Base-by-base conservation (phyloP, 2,797 vertebrate species). In the Alca torda region DNA sequence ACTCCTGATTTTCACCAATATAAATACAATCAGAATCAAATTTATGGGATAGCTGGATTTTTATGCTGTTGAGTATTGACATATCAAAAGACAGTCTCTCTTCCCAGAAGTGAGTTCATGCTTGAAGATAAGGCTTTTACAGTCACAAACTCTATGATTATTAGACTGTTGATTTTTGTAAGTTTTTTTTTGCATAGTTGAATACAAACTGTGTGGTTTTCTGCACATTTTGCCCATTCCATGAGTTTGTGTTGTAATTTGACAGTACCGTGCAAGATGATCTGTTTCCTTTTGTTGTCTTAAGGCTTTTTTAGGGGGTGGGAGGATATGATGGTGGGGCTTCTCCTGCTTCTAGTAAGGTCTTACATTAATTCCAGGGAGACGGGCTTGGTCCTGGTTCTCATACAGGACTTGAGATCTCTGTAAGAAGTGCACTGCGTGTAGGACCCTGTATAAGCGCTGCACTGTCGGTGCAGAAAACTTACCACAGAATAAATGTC, bases 401-500 rank as follows among this genome's bases (percentile, higher is more conserved):
- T 46, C 61, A 10, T 11, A n/a, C 2, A 74, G 75, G 16, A 60
- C 11, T 26, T 51, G 48, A 81, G 57, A 67, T 30, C 46, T 82
- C 68, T 74, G 61, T 57, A 48, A 69, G 53, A 41, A 33, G 33
- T 11, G 23, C 35, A 53, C 48, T 73, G 43, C 41, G 39, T 69
- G 76, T 31, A 77, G 35, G 18, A 43, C 26, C 53, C 17, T 53
- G 6, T 50, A 28, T 19, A 41, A 80, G 54, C 61, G 79, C n/a
- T 64, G 56, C 57, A 13, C 35, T 50, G 10, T 31, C 69, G 39
- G 17, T 56, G 18, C 51, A 61, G 64, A 75, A 50, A 41, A 96
- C 96, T 35, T 98, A 98, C 98, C 99, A 95, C 99, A 99, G 96
- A 99, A 99, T 82, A 98, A 95, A 97, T 99, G 99, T 21, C 99